Percentiles rank a stretch among this genome's conserved stretches.
These are phyloP conservation scores for Lasioglossum zephyrum DNA, from an alignment of 2,888 invertebrate species.

Conservation along the genomic window DNA sequence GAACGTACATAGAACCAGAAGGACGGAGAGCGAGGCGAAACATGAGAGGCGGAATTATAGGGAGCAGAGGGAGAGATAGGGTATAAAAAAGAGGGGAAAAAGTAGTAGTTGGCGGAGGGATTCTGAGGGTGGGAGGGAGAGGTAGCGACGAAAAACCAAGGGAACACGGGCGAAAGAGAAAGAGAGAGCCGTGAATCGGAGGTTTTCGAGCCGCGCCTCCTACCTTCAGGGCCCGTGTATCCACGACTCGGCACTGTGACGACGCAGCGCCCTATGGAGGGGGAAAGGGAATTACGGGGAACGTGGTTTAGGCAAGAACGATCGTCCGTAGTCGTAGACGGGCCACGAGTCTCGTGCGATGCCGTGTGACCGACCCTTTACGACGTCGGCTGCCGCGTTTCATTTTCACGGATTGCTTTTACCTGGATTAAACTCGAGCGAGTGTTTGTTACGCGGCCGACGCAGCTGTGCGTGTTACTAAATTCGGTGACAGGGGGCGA, in stretches of 20 bases:
- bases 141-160: constrained; percentile 50
- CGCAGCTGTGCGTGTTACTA: constrained; percentile 13
- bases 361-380: constrained; percentile 31
- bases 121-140: constrained; percentile 22
- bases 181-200: constrained; percentile 58
- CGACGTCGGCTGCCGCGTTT: constrained; percentile 41
- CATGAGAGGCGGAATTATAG: background rate
- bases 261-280: constrained; percentile 61
- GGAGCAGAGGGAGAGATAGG: constrained; percentile 15
- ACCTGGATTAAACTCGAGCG: constrained; percentile 41
- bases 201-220: constrained; percentile 65
- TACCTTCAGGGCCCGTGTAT: constrained; percentile 67
- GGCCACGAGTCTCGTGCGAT: constrained; percentile 57
- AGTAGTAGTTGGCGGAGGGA: constrained; percentile 12
- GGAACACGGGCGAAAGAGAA: constrained; percentile 26
- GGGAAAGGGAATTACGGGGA: constrained; percentile 71
- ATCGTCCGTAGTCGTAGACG: constrained; percentile 77
- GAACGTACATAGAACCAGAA: constrained; percentile 44
- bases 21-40: constrained; percentile 35
- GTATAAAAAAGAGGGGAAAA: constrained; percentile 14
- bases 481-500: constrained; percentile 37
- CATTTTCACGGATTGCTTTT: constrained; percentile 33
- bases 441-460: constrained; percentile 19
- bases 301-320: constrained; percentile 79
- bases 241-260: constrained; percentile 67